A percentile compares a stretch with the other conserved stretches of the same genome.
Conservation (phyloP, 2,797 vertebrate species). For the Dendrocincla tyrannina region DNA sequence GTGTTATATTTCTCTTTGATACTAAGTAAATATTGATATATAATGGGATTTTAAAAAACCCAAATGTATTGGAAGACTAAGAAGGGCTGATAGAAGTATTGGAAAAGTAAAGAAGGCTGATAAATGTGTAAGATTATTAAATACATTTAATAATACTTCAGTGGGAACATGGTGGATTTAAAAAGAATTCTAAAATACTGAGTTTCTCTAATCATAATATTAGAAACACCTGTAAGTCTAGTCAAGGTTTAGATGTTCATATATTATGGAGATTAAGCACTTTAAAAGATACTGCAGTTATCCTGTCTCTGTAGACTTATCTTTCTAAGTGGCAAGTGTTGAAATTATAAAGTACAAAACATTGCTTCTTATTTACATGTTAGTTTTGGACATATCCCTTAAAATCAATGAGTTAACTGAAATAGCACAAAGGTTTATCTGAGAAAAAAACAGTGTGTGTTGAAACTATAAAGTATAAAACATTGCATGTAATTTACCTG, state of each 20-base stretch:
- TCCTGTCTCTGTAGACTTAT: not conserved
- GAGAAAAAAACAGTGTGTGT: not conserved
- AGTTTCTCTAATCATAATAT: not conserved
- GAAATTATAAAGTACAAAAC: not conserved
- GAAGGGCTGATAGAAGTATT: not conserved
- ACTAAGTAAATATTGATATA: not conserved
- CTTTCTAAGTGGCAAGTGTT: not conserved
- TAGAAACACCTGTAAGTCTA: not conserved
- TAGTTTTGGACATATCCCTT: not conserved
- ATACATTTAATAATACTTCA: not conserved
- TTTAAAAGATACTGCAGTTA: not conserved
- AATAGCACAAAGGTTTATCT: not conserved
- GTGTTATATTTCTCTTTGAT: not conserved
- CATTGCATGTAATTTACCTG: not conserved
- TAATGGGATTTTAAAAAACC: not conserved
- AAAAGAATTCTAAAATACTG: not conserved
- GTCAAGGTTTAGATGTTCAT: not conserved
- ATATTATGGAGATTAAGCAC: not conserved
- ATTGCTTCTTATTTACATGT: not conserved
- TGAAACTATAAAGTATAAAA: not conserved
- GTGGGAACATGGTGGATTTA: not conserved
- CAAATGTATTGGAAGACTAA: not conserved
- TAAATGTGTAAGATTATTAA: not conserved
- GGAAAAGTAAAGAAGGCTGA: not conserved
- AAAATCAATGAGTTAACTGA: not conserved